Percentiles rank a stretch among this genome's conserved stretches.
Conservation (phyloP, 2,888 invertebrate species). For the Sinodicranocentrus sp. region DNA sequence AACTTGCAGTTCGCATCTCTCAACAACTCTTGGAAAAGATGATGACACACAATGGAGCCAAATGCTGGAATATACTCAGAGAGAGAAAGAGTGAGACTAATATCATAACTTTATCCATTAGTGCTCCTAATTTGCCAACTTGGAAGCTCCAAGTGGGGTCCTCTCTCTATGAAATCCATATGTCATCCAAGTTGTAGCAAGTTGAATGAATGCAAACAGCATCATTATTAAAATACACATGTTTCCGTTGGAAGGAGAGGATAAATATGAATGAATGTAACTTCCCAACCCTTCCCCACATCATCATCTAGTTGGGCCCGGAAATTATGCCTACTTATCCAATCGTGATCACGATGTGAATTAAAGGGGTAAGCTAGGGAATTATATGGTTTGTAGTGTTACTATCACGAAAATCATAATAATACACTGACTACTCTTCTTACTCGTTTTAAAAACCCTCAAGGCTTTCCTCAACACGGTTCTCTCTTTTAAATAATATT, state of each 20-base stretch:
- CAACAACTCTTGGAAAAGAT: constrained; percentile 39
- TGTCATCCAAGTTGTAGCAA: constrained; percentile 34
- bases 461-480: constrained; percentile 39
- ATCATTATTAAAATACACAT: not conserved
- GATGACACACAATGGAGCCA: not conserved
- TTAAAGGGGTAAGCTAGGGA: constrained; percentile 54
- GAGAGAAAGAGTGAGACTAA: constrained; percentile 28
- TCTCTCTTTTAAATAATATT: not conserved
- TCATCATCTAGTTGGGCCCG: constrained; percentile 43
- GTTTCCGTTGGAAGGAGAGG: not conserved
- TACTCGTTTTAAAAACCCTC: constrained; percentile 21
- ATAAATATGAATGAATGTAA: not conserved
- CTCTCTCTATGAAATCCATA: constrained; percentile 20
- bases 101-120: constrained; percentile 69
- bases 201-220: no score
- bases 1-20: constrained; percentile 51
- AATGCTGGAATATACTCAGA: not conserved
- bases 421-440: constrained; percentile 49
- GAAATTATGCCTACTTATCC: constrained; percentile 70
- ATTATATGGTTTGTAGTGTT: constrained; percentile 36
- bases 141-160: constrained; percentile 66
- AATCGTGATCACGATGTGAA: constrained; percentile 65
- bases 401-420: constrained; percentile 58
- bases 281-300: not conserved
- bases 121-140: constrained; percentile 70